Percentiles rank a stretch among this genome's conserved stretches.
Conservation (phyloP, 2,797 vertebrate species). For the Gymnothorax reevesii region DNA sequence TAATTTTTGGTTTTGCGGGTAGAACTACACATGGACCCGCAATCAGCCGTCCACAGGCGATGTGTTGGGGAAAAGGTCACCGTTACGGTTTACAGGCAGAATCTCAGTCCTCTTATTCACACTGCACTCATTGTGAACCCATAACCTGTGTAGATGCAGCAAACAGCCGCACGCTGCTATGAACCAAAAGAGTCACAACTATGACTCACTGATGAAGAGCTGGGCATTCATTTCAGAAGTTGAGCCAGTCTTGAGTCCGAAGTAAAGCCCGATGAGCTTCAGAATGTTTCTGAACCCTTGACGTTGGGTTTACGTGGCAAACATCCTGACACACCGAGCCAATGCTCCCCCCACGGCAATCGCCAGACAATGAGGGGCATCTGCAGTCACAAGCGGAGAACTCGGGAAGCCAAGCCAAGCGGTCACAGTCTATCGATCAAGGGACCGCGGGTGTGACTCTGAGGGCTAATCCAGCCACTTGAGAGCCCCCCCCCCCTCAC, state of each 20-base stretch:
- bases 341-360: constrained; percentile 40
- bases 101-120: constrained; percentile 62
- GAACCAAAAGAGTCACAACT: background rate
- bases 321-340: constrained; percentile 38
- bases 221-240: background rate
- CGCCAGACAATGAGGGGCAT: constrained; percentile 58
- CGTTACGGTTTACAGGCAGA: constrained; percentile 67
- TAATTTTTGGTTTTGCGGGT: constrained; percentile 42
- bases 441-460: constrained; percentile 75
- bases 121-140: constrained; percentile 58
- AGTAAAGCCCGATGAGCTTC: background rate
- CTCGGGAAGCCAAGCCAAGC: constrained; percentile 69
- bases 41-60: background rate
- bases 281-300: background rate
- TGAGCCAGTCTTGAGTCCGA: background rate
- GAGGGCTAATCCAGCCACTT: constrained; percentile 75
- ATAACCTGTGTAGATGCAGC: constrained; percentile 51
- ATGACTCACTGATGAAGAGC: background rate
- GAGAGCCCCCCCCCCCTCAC: constrained; percentile 56
- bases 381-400: constrained; percentile 69
- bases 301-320: constrained; percentile 53
- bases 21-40: constrained; percentile 61
- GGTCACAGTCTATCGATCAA: constrained; percentile 75
- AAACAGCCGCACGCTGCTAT: background rate
- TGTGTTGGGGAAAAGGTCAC: constrained; percentile 47